These are phyloP conservation scores for Frankliniella fusca DNA, from an alignment of 2,888 invertebrate species.

Conservation along the genomic window DNA sequence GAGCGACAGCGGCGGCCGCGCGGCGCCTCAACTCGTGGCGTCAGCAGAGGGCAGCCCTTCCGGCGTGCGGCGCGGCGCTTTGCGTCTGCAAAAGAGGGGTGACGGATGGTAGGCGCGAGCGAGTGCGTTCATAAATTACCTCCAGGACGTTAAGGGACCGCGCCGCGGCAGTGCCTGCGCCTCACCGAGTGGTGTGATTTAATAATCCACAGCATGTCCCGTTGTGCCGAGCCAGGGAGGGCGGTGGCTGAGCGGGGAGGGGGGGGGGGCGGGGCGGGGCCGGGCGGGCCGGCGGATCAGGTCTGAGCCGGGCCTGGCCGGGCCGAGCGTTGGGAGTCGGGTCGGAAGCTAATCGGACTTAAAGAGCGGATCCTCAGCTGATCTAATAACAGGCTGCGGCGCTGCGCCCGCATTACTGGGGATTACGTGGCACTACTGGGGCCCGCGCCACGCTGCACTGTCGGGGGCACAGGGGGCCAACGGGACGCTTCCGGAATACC, in stretches of 20 bases:
- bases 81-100: neutral
- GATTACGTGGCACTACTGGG: neutral
- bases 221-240: neutral
- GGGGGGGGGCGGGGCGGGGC: neutral
- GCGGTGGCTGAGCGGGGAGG: too few species aligned
- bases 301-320: neutral
- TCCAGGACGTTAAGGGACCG: neutral
- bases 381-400: slow-evolving; percentile 1
- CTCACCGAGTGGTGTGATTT: neutral
- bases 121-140: slow-evolving; percentile 13
- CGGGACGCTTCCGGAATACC: too few species aligned
- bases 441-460: neutral
- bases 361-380: neutral
- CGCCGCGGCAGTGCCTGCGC: neutral
- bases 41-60: too few species aligned
- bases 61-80: too few species aligned
- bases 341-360: slow-evolving; percentile 22
- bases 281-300: neutral
- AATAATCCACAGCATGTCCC: too few species aligned
- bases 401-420: neutral
- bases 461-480: neutral
- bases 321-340: neutral
- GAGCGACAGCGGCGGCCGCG: neutral
- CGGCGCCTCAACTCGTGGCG: too few species aligned
- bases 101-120: neutral